Conservation (phyloP, 37 sponge, comb jelly and placozoan species). For the Beroe forskalii region DNA sequence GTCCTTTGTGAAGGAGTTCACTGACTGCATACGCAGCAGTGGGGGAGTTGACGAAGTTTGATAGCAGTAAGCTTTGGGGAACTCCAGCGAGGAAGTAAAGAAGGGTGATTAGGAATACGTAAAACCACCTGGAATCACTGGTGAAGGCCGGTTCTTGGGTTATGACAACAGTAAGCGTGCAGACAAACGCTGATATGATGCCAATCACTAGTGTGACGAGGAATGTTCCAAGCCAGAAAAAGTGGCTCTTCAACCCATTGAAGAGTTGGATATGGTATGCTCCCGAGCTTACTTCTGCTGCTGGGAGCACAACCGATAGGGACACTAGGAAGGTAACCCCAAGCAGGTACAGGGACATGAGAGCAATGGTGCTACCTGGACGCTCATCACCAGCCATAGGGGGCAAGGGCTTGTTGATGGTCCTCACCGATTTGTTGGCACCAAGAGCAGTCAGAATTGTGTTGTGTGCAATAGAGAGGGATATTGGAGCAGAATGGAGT, state of each 20-base stretch:
- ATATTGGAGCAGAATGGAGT: not conserved
- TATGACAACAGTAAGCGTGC: not conserved
- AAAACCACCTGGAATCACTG: not conserved
- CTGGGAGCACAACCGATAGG: constrained; percentile 10
- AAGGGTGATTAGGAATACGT: not conserved
- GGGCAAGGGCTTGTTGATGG: constrained; percentile 18
- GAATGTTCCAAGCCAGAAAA: constrained; percentile 10
- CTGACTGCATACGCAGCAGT: not conserved
- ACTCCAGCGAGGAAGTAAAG: constrained; percentile 1
- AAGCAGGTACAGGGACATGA: constrained; percentile 22
- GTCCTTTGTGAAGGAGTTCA: constrained; percentile 13
- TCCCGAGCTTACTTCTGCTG: not conserved
- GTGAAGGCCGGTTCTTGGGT: not conserved
- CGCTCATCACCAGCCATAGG: not conserved
- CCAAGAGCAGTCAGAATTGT: not conserved
- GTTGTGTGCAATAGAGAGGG: constrained; percentile 21
- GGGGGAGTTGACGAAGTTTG: not conserved
- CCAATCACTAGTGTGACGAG: not conserved
- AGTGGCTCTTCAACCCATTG: not conserved
- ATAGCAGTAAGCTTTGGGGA: not conserved
- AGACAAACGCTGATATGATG: not conserved
- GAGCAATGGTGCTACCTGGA: constrained; percentile 10
- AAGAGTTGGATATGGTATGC: constrained; percentile 8
- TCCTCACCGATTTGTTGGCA: not conserved
- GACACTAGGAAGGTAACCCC: constrained; percentile 40